These are phyloP conservation scores for Odontophorus gujanensis DNA, from an alignment of 2,113 vertebrate genomes.

Conservation along the genomic window DNA sequence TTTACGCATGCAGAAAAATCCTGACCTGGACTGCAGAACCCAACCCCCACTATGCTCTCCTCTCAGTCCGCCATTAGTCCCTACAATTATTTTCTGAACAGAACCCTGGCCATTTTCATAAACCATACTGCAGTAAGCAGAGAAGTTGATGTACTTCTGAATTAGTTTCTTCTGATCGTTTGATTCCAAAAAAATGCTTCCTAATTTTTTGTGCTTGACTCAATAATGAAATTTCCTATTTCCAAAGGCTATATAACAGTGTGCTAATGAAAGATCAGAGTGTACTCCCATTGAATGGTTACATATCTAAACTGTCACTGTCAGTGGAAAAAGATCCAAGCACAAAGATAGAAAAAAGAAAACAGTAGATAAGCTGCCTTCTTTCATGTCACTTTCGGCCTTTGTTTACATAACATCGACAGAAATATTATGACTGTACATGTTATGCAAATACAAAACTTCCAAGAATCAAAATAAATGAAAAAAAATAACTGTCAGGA, in stretches of 20 bases:
- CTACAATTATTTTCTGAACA: neutral
- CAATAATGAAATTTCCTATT: neutral
- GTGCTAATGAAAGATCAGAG: slow-evolving; percentile 11
- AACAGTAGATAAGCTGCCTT: neutral
- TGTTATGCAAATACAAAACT: neutral
- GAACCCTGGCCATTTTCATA: neutral
- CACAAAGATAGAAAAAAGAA: neutral
- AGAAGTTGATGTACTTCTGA: neutral
- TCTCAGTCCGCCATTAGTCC: neutral
- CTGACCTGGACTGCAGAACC: neutral
- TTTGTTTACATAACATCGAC: neutral
- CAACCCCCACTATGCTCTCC: neutral
- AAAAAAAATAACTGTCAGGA: neutral
- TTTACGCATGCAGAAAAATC: neutral
- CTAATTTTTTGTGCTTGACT: neutral
- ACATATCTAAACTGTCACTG: neutral
- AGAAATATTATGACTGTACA: neutral
- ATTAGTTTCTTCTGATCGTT: neutral
- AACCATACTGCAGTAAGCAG: neutral
- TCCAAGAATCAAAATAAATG: neutral
- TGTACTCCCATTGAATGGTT: neutral
- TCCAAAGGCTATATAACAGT: neutral
- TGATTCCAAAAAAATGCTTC: neutral
- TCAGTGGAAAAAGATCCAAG: neutral
- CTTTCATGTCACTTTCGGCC: neutral